phyloP scores from a whole-genome alignment of 1,140 invertebrate genomes.

The Ceratina calcarata region DNA sequence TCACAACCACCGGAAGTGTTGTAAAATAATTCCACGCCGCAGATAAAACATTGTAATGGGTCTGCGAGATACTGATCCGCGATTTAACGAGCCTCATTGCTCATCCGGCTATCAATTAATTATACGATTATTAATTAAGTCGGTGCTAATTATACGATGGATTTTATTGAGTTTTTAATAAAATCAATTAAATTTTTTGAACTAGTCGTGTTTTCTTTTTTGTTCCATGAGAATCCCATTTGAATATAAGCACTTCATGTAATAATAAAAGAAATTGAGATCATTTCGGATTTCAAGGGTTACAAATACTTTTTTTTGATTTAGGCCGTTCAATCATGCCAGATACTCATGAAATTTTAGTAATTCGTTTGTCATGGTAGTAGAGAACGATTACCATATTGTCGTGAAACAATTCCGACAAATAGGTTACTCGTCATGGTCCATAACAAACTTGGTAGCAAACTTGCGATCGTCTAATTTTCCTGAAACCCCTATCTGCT shows the following conservation, averaged over 20 bases:
- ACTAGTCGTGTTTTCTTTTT: too few relatives aligned
- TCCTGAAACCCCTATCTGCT: conserved; percentile 8
- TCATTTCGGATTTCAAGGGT: too few relatives aligned
- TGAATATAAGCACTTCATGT: too few relatives aligned
- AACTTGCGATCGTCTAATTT: conserved; percentile 46
- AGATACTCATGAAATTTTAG: background rate
- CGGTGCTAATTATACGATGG: too few relatives aligned
- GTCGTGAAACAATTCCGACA: background rate
- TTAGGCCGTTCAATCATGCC: background rate
- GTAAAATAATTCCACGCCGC: conserved; percentile 27
- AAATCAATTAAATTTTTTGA: too few relatives aligned
- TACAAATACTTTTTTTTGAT: too few relatives aligned
- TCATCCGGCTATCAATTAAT: conserved; percentile 23
- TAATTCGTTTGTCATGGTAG: too few relatives aligned
- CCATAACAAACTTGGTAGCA: conserved; percentile 29
- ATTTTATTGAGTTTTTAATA: too few relatives aligned
- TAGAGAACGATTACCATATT: background rate
- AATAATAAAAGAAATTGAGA: too few relatives aligned
- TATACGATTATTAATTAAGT: background rate
- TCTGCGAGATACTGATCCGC: background rate
- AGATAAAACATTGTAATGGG: conserved; percentile 32
- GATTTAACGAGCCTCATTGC: conserved; percentile 1
- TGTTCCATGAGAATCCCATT: too few relatives aligned
- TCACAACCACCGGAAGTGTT: background rate
- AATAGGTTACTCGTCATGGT: conserved; percentile 5